These are phyloP conservation scores for Crocallis elinguaria DNA, from an alignment of 2,888 invertebrate species.

Conservation along the genomic window DNA sequence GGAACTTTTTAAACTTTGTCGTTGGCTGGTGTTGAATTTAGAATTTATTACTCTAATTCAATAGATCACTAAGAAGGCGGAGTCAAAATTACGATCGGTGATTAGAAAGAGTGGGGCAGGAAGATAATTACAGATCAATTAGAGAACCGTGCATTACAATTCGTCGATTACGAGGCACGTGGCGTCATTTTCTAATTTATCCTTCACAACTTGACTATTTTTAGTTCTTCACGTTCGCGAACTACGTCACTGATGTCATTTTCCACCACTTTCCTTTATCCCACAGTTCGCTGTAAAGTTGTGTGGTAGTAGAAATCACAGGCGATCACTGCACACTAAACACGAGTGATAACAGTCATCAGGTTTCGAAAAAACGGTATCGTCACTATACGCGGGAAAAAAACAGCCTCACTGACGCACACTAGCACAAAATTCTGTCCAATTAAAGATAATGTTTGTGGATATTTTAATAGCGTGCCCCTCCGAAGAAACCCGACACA, in stretches of 20 bases:
- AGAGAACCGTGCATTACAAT: slow-evolving; percentile 66
- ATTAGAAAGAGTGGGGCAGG: slow-evolving; percentile 73
- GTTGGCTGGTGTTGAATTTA: slow-evolving; percentile 38
- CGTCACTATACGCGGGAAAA: slow-evolving; percentile 70
- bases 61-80: slow-evolving; percentile 44
- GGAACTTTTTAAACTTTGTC: slow-evolving; percentile 26
- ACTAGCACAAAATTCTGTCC: slow-evolving; percentile 82
- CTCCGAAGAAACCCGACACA: slow-evolving; percentile 84
- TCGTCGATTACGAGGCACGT: slow-evolving; percentile 73
- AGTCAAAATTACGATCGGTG: slow-evolving; percentile 62
- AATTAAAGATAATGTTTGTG: slow-evolving; percentile 85
- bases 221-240: slow-evolving; percentile 37
- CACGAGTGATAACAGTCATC: slow-evolving; percentile 80
- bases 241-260: slow-evolving; percentile 81
- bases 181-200: slow-evolving; percentile 67
- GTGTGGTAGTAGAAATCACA: slow-evolving; percentile 57
- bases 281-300: slow-evolving; percentile 43
- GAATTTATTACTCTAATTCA: slow-evolving; percentile 37
- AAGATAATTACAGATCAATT: slow-evolving; percentile 72
- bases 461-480: slow-evolving; percentile 85
- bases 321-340: slow-evolving; percentile 72
- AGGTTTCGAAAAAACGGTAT: slow-evolving; percentile 76
- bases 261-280: slow-evolving; percentile 54
- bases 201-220: slow-evolving; percentile 40
- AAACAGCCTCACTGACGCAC: slow-evolving; percentile 70